Evolutionary conservation across 2,888 invertebrate genomes (phyloP).

Genomic region (Onthophagus sagittarius): DNA sequence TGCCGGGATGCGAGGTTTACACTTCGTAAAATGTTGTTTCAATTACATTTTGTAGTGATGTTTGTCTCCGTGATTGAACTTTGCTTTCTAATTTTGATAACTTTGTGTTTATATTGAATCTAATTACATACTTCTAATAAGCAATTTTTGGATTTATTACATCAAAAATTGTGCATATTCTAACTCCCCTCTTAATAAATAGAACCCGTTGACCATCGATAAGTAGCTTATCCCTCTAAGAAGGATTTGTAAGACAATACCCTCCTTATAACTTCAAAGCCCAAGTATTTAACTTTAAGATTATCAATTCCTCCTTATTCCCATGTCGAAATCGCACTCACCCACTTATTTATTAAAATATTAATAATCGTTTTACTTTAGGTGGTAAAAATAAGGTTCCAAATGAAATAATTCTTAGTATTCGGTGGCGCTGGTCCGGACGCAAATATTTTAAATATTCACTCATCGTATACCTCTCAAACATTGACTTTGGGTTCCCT

Average conservation of each 20-base stretch:
- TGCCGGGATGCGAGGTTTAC: neutral
- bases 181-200: too few relatives aligned
- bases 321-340: neutral
- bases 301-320: constrained; percentile 13
- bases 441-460: constrained; percentile 31
- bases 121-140: neutral
- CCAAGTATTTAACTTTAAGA: constrained; percentile 22
- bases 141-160: neutral
- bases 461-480: constrained; percentile 31
- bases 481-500: constrained; percentile 34
- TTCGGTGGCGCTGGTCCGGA: constrained; percentile 2
- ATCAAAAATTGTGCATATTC: too few relatives aligned
- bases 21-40: constrained; percentile 6
- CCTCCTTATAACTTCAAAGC: constrained; percentile 17
- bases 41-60: constrained; percentile 1
- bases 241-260: constrained; percentile 25
- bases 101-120: neutral
- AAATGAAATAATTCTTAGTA: constrained; percentile 20
- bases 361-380: neutral
- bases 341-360: neutral
- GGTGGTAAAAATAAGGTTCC: neutral
- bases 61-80: neutral
- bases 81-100: constrained; percentile 4
- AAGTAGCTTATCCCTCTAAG: constrained; percentile 29
- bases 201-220: constrained; percentile 27